These are phyloP conservation scores for Uropsilus gracilis DNA, from an alignment of 2,113 vertebrate genomes.

Conservation along the genomic window DNA sequence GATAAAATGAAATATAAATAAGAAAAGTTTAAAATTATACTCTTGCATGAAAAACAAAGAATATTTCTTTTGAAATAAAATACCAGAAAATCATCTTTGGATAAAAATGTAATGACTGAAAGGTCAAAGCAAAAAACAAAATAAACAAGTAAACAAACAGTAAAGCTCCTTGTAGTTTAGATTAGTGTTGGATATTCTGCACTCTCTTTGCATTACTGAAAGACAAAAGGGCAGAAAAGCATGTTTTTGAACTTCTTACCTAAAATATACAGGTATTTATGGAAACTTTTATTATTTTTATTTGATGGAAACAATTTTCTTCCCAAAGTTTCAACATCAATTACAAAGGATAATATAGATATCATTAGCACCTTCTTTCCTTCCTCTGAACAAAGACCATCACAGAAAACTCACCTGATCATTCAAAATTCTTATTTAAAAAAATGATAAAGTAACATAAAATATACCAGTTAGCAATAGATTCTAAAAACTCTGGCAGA, in stretches of 20 bases:
- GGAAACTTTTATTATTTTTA: neutral
- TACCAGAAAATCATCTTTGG: slow-evolving; percentile 42
- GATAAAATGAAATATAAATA: too few species aligned
- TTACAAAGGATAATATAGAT: neutral
- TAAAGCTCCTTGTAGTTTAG: neutral
- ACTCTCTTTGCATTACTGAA: neutral
- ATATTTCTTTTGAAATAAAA: neutral
- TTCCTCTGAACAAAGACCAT: neutral
- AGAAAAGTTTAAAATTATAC: too few species aligned
- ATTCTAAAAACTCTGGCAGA: neutral
- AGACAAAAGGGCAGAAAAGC: neutral
- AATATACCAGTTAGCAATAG: neutral
- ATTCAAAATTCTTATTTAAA: slow-evolving; percentile 1
- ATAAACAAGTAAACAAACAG: neutral
- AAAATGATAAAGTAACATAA: neutral
- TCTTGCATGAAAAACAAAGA: too few species aligned
- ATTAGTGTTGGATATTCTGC: neutral
- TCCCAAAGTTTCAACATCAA: slow-evolving; percentile 2
- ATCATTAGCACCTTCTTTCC: neutral
- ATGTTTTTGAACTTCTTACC: neutral
- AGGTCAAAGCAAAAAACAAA: neutral
- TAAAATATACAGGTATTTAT: neutral
- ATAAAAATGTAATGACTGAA: neutral
- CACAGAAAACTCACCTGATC: neutral
- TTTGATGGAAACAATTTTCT: neutral